Conservation (phyloP, 92 coral and sea anemone genomes). For the Heliopora coerulea region DNA sequence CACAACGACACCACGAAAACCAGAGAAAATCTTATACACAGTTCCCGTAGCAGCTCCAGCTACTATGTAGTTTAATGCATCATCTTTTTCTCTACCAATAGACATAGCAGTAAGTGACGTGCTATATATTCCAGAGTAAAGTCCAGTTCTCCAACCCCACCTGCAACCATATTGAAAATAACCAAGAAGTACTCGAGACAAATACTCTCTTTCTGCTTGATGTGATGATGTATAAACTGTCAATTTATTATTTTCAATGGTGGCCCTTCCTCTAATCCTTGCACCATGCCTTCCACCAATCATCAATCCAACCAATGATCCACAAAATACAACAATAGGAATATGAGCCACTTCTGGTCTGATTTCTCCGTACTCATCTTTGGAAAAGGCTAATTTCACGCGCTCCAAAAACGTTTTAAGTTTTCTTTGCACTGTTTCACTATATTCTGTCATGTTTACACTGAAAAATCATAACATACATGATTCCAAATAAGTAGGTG, state of each 20-base stretch:
- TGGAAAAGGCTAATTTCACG: conserved; percentile 29
- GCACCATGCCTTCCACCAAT: conserved; percentile 93
- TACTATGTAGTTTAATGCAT: conserved; percentile 80
- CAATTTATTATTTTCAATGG: conserved; percentile 67
- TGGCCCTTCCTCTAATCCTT: conserved; percentile 71
- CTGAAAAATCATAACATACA: background rate
- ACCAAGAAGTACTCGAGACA: conserved; percentile 73
- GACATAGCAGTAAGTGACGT: conserved; percentile 28
- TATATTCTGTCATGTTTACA: background rate
- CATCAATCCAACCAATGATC: conserved; percentile 81
- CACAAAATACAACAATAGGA: conserved; percentile 67
- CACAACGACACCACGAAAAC: conserved; percentile 81
- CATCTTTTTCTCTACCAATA: conserved; percentile 71
- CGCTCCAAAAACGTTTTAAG: conserved; percentile 32
- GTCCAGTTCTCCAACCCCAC: conserved; percentile 99
- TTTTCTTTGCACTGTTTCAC: background rate
- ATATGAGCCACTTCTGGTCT: conserved; percentile 54
- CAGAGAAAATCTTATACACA: conserved; percentile 77
- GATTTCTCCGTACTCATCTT: conserved; percentile 32
- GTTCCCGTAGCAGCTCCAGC: conserved; percentile 95
- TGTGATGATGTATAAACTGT: conserved; percentile 77
- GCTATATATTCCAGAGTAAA: conserved; percentile 92
- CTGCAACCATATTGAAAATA: conserved; percentile 89
- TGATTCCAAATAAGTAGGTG: too few relatives aligned
- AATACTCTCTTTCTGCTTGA: conserved; percentile 89